Base-by-base conservation (phyloP, 2,888 invertebrate species). In the Drosophila nr. perissopoda region DNA sequence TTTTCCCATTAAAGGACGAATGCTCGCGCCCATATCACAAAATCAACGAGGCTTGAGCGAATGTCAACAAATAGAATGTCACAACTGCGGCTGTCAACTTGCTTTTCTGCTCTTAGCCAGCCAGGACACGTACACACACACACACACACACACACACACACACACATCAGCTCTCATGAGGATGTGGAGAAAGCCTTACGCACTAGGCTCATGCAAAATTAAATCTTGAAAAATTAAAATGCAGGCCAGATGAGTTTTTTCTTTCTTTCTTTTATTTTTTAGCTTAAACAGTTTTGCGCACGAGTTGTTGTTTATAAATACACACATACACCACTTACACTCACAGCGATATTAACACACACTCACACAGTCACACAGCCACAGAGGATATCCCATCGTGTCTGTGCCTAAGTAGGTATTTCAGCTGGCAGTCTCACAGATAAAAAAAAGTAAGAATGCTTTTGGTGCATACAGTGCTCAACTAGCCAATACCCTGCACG, bases 211-310 rank as follows among this genome's bases (percentile, higher is more conserved):
- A 85, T 85, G 85, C 86, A 85, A 88, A 88, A 86, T 88, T 83
- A 83, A 83, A 83, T 82, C 84, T 88, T 86, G 82, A 82, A 86
- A 86, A 82, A 86, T 86, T 88, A 82, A 86, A 86, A 82, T 86
- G 89, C 87, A 80, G 74, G 83, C 74, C 78, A 86, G 83, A 83
- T 82, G 76, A 76, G 81, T 81, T 76, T 75, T 71, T 63, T 70
- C 29, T 8, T 38, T 18, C 18, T 7, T 18, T 49, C 8, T 18
- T 29, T 51, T 34, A 10, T 56, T 36, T 27, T 29, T 2, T n/a
- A 18, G 13, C 73, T 68, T 81, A 79, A 82, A 72, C 79, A 72
- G 81, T 79, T 85, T 78, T 75, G 77, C 78, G 84, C 84, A 79
- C 83, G 86, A 85, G 63, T 75, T 88, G 78, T 42, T 42, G 16